Base-by-base conservation (phyloP, 2,888 invertebrate species). In the Venusia cambrica region DNA sequence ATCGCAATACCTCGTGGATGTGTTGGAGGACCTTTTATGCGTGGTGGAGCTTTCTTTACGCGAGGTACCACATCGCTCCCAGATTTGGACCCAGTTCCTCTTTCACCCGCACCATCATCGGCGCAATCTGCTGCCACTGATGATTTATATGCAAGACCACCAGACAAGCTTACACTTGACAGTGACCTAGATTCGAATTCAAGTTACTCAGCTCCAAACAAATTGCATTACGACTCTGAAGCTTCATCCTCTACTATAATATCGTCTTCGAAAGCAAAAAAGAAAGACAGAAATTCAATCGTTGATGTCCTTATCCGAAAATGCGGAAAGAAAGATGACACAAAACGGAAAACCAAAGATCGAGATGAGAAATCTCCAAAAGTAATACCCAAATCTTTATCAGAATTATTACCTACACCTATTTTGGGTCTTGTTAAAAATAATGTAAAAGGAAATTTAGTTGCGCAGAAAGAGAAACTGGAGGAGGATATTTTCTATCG, bases 31-130 rank as follows among this genome's bases (percentile, higher is more conserved):
- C 80, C 83, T 5, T 81, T 78, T 50, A 63, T 64, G 24, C 72
- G 69, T 49, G 71, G 73, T 1, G 69, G 68, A 16, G 63, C 66
- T 12, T 67, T 80, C 33, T 90, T 90, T 58, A 89, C 91, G 33
- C 80, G 92, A 46, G 87, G 93, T 5, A 93, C 94, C 0, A 91
- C 93, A 1, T 94, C 94, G 3, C 75, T 94, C 29, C 94, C 94
- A 1, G 94, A 94, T 63, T 76, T 94, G 42, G 94, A 94, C 57
- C 92, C 93, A 1, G 91, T 90, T 56, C 92, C 92, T 2, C 88
- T 90, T 13, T 92, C 92, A n/a, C 92, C 92, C 2, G 90, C 91
- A 1, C 87, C 91, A 2, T 91, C 92, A 1, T 90, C 90, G 0
- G 89, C 77, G 16, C 85, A 88, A 7, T 89, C 90, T 38, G 90